A percentile compares a stretch with the other conserved stretches of the same genome.
Conservation (phyloP, 1,140 invertebrate species). For the Antheraea mylitta region DNA sequence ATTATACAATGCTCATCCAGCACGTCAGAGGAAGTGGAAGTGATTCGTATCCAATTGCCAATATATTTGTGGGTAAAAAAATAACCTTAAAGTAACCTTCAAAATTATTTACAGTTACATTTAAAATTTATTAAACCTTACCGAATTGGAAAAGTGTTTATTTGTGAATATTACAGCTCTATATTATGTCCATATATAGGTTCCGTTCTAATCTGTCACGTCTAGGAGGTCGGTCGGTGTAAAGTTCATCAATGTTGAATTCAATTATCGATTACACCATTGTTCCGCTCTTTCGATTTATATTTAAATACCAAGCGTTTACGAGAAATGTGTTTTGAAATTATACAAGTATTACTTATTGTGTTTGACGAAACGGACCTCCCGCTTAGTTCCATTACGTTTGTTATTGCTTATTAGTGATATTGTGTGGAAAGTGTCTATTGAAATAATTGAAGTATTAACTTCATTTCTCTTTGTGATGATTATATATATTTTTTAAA, state of each 20-base stretch:
- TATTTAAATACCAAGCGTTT: constrained; percentile 77
- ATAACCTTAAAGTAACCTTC: too few relatives aligned
- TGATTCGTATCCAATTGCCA: too few relatives aligned
- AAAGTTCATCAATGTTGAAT: constrained; percentile 78
- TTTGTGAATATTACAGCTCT: constrained; percentile 43
- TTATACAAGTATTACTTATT: constrained; percentile 59
- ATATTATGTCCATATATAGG: constrained; percentile 42
- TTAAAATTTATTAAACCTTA: too few relatives aligned
- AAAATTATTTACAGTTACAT: too few relatives aligned
- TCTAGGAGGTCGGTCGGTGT: constrained; percentile 73
- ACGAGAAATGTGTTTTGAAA: constrained; percentile 74
- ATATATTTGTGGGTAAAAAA: too few relatives aligned
- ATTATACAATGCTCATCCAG: too few relatives aligned
- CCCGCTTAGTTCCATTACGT: constrained; percentile 36
- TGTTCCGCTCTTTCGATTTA: constrained; percentile 76
- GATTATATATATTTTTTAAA: too few relatives aligned
- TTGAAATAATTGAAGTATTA: neutral
- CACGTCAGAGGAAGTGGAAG: too few relatives aligned
- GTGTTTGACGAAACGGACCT: constrained; percentile 64
- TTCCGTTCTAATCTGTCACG: constrained; percentile 77
- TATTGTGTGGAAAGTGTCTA: neutral
- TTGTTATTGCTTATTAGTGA: neutral
- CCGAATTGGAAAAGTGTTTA: neutral
- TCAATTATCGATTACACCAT: constrained; percentile 78
- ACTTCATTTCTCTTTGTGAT: too few relatives aligned